phyloP scores from a whole-genome alignment of 2,797 vertebrate species.

The Adrianichthys oophorus region DNA sequence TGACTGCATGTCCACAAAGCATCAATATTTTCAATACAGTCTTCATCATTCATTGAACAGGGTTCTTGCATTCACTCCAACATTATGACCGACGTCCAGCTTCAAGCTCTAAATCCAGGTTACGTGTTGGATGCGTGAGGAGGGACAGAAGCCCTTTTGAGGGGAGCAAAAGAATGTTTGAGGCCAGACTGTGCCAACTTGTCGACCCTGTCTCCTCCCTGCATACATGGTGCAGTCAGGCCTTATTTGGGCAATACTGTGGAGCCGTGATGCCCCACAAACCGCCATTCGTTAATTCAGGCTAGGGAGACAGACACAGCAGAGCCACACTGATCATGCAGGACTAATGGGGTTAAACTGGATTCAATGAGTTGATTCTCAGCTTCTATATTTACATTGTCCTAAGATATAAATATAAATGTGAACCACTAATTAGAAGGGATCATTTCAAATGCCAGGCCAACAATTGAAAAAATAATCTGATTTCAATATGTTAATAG shows the following conservation, averaged over 20 bases:
- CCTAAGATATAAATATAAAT: too few species aligned
- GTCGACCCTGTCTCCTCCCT: slow-evolving; percentile 55
- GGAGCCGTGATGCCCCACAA: slow-evolving; percentile 45
- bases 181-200: slow-evolving; percentile 64
- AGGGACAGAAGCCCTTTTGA: slow-evolving; percentile 65
- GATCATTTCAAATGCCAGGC: too few species aligned
- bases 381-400: slow-evolving; percentile 8
- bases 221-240: slow-evolving; percentile 58
- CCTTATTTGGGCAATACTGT: slow-evolving; percentile 76
- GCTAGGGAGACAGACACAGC: slow-evolving; percentile 56
- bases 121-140: slow-evolving; percentile 33
- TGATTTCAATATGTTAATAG: too few species aligned
- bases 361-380: slow-evolving; percentile 30
- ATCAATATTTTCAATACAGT: slow-evolving; percentile 3
- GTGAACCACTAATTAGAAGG: too few species aligned
- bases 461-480: too few species aligned
- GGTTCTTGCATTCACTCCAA: not conserved
- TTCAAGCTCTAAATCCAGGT: not conserved
- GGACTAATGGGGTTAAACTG: slow-evolving; percentile 51
- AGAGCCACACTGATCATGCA: slow-evolving; percentile 37
- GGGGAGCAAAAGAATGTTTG: slow-evolving; percentile 62
- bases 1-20: slow-evolving; percentile 5
- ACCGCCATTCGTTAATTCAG: slow-evolving; percentile 51
- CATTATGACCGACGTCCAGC: slow-evolving; percentile 6
- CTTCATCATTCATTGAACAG: slow-evolving; percentile 15